Evolutionary conservation across 2,797 vertebrate species (phyloP), one percentile per base, ranked within the genome.

Genomic region (Columba guinea): DNA sequence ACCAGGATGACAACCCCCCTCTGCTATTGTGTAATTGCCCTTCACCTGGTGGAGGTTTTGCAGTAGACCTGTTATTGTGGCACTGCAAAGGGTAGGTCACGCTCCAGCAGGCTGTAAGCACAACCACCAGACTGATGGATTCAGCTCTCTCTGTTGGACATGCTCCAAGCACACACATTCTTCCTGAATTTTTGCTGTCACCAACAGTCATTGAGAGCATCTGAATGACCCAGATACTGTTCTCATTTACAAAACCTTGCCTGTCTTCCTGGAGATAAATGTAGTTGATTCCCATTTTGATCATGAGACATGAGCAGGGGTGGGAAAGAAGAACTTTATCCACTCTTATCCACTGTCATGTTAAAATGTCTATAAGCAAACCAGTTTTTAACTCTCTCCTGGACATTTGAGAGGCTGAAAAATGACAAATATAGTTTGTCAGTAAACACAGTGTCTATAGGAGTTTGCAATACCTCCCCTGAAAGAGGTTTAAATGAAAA

Each of bases 341-440:
- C 14, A 39, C 39, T 39, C 39, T 39, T 80, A 46, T 60, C 46
- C 44, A 87, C 10, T 24, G n/a, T 35, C n/a, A 34, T 5, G 7
- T 34, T 85, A 87, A 74, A 74, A 51, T 26, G 15, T 37, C 71
- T 92, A 18, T 80, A 89, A 93, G 85, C 37, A 91, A 80, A 58
- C 7, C 11, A 85, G 9, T 19, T 18, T 74, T 80, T 73, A 89
- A 59, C 17, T 77, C 18, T 59, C 5, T 89, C 44, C 23, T 11
- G 85, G 84, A 71, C 23, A 85, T 83, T 83, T 84, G 39, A 73
- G 37, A 90, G 48, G 32, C 37, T 89, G 68, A 89, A 94, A 88
- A 79, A 37, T 20, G 67, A 77, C 44, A 84, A 19, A 63, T 71
- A 71, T 34, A 80, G 13, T 81, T 95, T 92, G 37, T 69, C 56